Percentiles rank a stretch among this genome's conserved stretches.
These are phyloP conservation scores for Dyspetes luteomarginatus DNA, from an alignment of 2,888 invertebrate genomes.

Conservation along the genomic window DNA sequence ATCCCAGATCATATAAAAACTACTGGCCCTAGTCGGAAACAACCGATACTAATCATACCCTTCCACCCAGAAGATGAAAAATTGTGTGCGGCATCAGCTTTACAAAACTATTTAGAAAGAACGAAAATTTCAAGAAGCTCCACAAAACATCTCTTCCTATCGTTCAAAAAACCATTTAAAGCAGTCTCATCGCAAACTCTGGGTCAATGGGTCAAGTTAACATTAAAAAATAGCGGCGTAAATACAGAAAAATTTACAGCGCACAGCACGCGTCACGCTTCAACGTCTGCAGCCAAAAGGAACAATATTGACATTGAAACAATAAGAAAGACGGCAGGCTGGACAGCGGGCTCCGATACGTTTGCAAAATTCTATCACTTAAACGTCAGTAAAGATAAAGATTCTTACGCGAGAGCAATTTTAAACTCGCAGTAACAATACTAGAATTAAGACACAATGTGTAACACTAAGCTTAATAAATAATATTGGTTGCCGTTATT, in stretches of 20 bases:
- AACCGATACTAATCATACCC: neutral
- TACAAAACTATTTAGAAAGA: neutral
- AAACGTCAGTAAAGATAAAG: neutral
- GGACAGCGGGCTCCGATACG: neutral
- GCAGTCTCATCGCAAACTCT: neutral
- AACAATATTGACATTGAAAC: neutral
- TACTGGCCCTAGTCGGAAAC: neutral
- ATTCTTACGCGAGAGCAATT: neutral
- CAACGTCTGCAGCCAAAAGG: neutral
- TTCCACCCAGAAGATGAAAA: neutral
- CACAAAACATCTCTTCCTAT: neutral
- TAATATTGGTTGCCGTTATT: constrained; percentile 23
- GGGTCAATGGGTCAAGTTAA: neutral
- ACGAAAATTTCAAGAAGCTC: neutral
- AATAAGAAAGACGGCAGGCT: neutral
- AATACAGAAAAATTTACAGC: neutral
- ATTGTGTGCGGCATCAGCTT: neutral
- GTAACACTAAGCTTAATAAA: neutral
- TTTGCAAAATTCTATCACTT: constrained; percentile 7
- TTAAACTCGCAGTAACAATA: neutral
- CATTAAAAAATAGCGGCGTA: neutral
- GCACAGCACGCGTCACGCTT: neutral
- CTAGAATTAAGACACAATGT: neutral
- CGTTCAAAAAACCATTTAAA: neutral
- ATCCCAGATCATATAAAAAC: neutral